These are phyloP conservation scores for Cossypha caffra DNA, from an alignment of 2,797 vertebrate species.

Conservation along the genomic window DNA sequence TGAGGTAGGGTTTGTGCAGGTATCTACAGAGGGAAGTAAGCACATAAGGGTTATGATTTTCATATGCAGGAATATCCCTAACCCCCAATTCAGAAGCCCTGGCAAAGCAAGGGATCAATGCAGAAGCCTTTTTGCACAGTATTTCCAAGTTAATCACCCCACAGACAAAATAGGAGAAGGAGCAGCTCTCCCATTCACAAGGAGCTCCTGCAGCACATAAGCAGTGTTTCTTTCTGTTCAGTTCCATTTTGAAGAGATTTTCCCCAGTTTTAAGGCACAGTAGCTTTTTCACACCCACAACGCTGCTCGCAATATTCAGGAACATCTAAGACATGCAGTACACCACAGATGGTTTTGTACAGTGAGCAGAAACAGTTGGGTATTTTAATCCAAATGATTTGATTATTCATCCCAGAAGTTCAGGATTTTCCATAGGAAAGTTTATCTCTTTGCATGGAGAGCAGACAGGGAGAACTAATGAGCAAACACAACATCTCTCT, in stretches of 20 bases:
- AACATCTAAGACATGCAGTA: background rate
- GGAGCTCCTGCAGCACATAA: background rate
- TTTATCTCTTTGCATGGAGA: background rate
- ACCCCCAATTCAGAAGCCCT: background rate
- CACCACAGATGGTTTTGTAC: background rate
- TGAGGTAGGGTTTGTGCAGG: conserved; percentile 98
- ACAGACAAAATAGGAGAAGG: background rate
- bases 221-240: background rate
- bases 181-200: accelerated
- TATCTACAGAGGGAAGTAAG: conserved; percentile 79
- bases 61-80: background rate
- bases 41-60: background rate
- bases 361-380: background rate
- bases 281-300: conserved; percentile 11
- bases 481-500: background rate
- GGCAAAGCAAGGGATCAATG: background rate
- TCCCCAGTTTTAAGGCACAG: background rate
- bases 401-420: background rate
- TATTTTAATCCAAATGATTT: background rate
- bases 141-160: background rate
- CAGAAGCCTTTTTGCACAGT: background rate
- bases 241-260: background rate
- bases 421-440: background rate
- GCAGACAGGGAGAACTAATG: background rate
- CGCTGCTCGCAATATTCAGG: background rate